These are phyloP conservation scores for Cryptomyrus ogoouensis DNA, from an alignment of 2,113 vertebrate genomes.

Conservation along the genomic window DNA sequence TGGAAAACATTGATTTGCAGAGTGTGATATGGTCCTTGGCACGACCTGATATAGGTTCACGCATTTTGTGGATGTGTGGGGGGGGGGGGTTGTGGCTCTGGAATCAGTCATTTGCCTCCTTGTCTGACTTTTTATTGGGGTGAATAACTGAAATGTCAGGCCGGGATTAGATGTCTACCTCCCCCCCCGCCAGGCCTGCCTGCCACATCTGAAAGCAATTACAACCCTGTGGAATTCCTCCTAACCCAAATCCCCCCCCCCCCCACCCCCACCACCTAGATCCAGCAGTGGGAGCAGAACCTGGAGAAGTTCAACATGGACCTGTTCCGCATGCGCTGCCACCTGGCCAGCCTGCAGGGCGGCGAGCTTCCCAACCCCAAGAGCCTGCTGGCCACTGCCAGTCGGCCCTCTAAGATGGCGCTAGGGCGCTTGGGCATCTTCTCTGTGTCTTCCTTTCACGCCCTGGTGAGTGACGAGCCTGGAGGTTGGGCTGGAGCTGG, in stretches of 20 bases:
- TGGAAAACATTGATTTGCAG: neutral
- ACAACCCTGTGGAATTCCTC: conserved; percentile 16
- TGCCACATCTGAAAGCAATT: conserved; percentile 30
- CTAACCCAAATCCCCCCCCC: neutral
- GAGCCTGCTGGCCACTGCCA: conserved; percentile 82
- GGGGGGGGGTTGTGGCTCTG: conserved; percentile 5
- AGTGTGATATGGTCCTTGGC: neutral
- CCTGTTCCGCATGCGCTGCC: conserved; percentile 90
- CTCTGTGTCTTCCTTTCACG: conserved; percentile 93
- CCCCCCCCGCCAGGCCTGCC: neutral
- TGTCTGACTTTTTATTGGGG: conserved; percentile 31
- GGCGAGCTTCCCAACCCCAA: conserved; percentile 94
- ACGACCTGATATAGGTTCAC: neutral
- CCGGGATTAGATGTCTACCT: conserved; percentile 28
- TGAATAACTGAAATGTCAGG: conserved; percentile 28
- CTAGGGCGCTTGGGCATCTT: conserved; percentile 87
- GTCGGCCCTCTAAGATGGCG: conserved; percentile 82
- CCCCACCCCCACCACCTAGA: conserved; percentile 55
- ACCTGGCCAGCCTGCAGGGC: conserved; percentile 88
- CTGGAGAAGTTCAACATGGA: conserved; percentile 94
- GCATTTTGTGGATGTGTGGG: neutral
- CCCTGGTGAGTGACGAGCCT: conserved; percentile 66
- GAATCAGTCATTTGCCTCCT: conserved; percentile 20
- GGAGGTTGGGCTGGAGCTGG: neutral
- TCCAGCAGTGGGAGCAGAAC: conserved; percentile 98